Conservation (phyloP, 2,113 vertebrate genomes). For the Macrotus californicus region DNA sequence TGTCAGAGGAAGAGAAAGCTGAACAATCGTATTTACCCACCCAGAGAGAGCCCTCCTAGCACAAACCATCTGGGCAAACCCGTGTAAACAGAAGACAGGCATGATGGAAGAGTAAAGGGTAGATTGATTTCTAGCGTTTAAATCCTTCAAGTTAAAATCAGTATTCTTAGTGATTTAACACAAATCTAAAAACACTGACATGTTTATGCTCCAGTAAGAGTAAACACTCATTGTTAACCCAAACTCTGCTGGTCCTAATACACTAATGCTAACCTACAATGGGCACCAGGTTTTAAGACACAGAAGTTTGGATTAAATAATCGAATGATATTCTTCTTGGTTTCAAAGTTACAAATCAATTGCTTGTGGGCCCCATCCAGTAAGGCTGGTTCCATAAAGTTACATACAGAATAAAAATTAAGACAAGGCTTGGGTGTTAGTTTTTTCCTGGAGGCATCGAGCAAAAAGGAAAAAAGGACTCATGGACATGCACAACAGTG, state of each 20-base stretch:
- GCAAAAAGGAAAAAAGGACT: no score
- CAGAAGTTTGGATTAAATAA: background rate
- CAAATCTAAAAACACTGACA: background rate
- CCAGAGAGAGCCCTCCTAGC: background rate
- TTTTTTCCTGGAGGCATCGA: background rate
- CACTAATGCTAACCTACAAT: background rate
- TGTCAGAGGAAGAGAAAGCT: background rate
- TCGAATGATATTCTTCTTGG: rapidly evolving
- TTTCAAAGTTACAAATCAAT: background rate
- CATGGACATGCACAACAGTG: no score
- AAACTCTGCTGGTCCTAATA: background rate
- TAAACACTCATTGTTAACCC: background rate
- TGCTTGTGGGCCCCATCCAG: background rate
- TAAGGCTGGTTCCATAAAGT: background rate
- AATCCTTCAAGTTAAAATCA: background rate
- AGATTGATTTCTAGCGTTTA: background rate
- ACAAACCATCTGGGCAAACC: background rate
- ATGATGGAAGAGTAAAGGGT: background rate
- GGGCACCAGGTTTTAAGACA: background rate
- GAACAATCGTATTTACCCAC: background rate
- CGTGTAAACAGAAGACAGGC: slow-evolving; percentile 36
- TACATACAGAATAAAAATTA: background rate
- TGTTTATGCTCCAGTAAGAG: background rate
- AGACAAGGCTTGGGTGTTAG: background rate
- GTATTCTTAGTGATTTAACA: slow-evolving; percentile 23